Base-by-base conservation (phyloP, 1,140 invertebrate genomes). In the Leptonema lineaticorne region DNA sequence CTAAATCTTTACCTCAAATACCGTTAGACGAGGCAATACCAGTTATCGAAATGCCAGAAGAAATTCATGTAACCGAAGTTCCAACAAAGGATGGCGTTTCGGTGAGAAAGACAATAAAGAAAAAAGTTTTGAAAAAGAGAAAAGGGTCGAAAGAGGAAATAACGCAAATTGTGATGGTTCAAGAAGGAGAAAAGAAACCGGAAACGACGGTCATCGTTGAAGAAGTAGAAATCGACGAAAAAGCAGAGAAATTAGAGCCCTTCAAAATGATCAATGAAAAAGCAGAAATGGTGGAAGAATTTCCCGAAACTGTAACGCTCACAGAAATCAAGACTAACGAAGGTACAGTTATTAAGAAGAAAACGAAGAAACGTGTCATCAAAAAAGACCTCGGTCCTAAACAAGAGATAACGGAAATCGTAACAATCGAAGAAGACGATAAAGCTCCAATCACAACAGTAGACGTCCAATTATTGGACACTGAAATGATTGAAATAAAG, bases 81-180 rank as follows among this genome's bases (percentile, higher is more conserved):
- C 62, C 74, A 53, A 75, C 76, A 41, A 67, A 77, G 67, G 74
- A 77, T 69, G 75, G 76, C 14, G 11, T 41, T 73, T 72, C 75
- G 75, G 75, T 67, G 6, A 78, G 77, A 67, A 75, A 76, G 67
- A 79, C 77, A 64, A 76, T 76, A 59, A 76, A 75, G 3, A 79
- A 76, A 18, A 80, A 78, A 71, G 73, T 75, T 2, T 74, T 77
- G 9, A 81, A 77, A 67, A 82, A 76, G 71, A 72, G 59, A 48
- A 71, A 71, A 48, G 74, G 74, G 3, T 67, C 67, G 7, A 76
- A 74, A 70, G 67, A 74, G 27, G 74, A 77, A 75, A 74, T 74
- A 5, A 78, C 75, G 46, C 68, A 76, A 68, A 76, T 78, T 63
- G 67, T 68, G 7, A 78, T 77, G 8, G 69, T 77, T 48, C 72